These are phyloP conservation scores for Podotricha telesiphe DNA, from an alignment of 2,888 invertebrate species.

Conservation along the genomic window DNA sequence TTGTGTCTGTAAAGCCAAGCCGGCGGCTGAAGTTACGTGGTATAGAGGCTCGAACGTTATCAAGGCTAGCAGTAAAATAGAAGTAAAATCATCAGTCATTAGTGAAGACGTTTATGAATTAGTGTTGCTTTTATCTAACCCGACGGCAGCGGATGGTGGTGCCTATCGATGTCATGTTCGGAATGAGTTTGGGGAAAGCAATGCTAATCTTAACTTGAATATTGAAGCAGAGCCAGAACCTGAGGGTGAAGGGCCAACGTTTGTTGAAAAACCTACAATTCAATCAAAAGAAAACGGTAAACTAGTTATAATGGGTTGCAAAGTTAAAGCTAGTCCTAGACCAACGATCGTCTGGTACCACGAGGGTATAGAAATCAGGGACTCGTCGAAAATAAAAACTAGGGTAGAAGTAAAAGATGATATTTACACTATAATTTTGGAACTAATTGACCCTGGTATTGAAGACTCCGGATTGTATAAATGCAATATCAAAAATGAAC, in stretches of 20 bases:
- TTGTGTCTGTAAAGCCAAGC: conserved; percentile 97
- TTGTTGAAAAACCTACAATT: conserved; percentile 95
- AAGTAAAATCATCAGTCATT: conserved; percentile 89
- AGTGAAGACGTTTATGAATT: conserved; percentile 95
- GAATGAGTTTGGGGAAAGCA: conserved; percentile 98
- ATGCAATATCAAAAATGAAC: conserved; percentile 97
- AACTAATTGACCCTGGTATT: conserved; percentile 94
- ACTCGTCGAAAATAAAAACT: conserved; percentile 92
- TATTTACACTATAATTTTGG: conserved; percentile 93
- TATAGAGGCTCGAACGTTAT: conserved; percentile 94
- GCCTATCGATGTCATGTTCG: conserved; percentile 94
- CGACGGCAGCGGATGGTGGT: conserved; percentile 82
- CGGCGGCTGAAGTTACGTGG: conserved; percentile 97
- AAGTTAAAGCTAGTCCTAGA: conserved; percentile 79
- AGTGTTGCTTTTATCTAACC: conserved; percentile 85
- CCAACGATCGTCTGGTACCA: conserved; percentile 81
- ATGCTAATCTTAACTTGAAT: conserved; percentile 97
- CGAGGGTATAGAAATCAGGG: conserved; percentile 86
- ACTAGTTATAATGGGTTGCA: conserved; percentile 80
- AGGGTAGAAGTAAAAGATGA: conserved; percentile 90
- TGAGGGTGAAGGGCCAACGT: conserved; percentile 96
- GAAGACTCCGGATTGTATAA: conserved; percentile 99
- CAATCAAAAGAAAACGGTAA: conserved; percentile 87
- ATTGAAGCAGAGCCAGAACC: conserved; percentile 98
- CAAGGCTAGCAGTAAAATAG: conserved; percentile 92